A percentile compares a stretch with the other conserved stretches of the same genome.
These are phyloP conservation scores for Lepidostoma basale DNA, from an alignment of 1,140 invertebrate species.

Conservation along the genomic window DNA sequence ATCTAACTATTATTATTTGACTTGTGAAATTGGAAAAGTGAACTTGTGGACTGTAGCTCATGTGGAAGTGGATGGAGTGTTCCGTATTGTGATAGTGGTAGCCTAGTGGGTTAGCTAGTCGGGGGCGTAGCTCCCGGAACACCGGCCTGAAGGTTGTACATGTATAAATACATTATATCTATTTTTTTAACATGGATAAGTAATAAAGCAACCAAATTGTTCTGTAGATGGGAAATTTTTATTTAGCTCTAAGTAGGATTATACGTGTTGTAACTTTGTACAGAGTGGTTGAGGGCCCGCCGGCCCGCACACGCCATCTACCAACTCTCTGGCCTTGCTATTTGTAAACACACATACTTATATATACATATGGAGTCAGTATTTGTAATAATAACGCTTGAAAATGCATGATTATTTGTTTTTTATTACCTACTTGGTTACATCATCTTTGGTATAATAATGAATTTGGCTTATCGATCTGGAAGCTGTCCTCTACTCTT, in stretches of 20 bases:
- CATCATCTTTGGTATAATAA: constrained; percentile 53
- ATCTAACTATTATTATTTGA: constrained; percentile 39
- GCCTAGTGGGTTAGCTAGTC: constrained; percentile 41
- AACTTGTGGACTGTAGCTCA: constrained; percentile 34
- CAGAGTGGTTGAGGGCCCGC: constrained; percentile 44
- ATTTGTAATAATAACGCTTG: constrained; percentile 86
- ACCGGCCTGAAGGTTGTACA: constrained; percentile 39
- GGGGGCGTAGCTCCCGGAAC: constrained; percentile 19
- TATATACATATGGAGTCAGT: constrained; percentile 72
- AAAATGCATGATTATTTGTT: constrained; percentile 86
- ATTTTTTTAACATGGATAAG: constrained; percentile 45
- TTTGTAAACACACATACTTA: constrained; percentile 51
- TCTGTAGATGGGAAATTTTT: constrained; percentile 46
- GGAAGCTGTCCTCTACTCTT: constrained; percentile 47
- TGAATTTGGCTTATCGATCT: constrained; percentile 47
- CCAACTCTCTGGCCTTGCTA: constrained; percentile 47
- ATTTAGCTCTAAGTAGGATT: constrained; percentile 46
- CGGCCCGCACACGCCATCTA: constrained; percentile 37
- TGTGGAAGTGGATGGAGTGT: constrained; percentile 42
- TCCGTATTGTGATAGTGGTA: constrained; percentile 44
- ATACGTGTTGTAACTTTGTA: constrained; percentile 47
- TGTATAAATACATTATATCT: constrained; percentile 44
- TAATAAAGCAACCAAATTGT: constrained; percentile 45
- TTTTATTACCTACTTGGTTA: constrained; percentile 79
- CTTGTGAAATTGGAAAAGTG: constrained; percentile 33